A percentile compares a stretch with the other conserved stretches of the same genome.
Evolutionary conservation across 2,113 vertebrate genomes (phyloP).

Genomic region (Chiloscyllium plagiosum): DNA sequence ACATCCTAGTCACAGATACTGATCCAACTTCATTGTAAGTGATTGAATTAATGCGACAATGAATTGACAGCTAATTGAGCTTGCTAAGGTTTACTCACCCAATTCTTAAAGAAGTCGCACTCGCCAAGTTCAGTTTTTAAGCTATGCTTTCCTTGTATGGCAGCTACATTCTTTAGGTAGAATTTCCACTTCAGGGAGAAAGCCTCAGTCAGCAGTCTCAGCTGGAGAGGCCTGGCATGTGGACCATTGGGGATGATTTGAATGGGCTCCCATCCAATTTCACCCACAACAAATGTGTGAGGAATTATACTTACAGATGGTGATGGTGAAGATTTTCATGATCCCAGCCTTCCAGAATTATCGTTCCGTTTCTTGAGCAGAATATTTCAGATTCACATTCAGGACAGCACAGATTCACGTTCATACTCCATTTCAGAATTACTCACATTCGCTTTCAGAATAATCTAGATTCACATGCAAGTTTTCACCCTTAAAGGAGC

Average conservation of each 20-base stretch:
- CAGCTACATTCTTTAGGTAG: neutral
- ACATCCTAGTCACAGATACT: too few relatives aligned
- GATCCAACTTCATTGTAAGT: too few relatives aligned
- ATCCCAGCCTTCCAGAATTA: neutral
- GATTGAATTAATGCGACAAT: too few relatives aligned
- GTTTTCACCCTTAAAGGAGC: neutral
- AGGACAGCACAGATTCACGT: too few relatives aligned
- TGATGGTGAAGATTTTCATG: neutral
- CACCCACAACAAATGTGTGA: neutral
- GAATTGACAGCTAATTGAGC: too few relatives aligned
- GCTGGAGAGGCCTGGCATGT: neutral
- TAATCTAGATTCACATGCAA: neutral
- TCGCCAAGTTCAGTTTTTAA: too few relatives aligned
- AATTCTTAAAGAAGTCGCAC: too few relatives aligned
- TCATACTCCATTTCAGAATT: too few relatives aligned
- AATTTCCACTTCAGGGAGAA: neutral
- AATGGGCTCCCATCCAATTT: neutral
- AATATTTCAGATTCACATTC: too few relatives aligned
- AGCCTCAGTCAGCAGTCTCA: neutral
- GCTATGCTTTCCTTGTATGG: neutral
- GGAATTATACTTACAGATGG: neutral
- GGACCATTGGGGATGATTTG: neutral
- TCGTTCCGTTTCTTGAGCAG: too few relatives aligned
- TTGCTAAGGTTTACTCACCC: too few relatives aligned
- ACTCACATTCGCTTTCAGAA: too few relatives aligned